Evolutionary conservation across 1,140 invertebrate genomes (phyloP), one percentile per base, ranked within the genome.

Genomic region (Choristoneura fumiferana): DNA sequence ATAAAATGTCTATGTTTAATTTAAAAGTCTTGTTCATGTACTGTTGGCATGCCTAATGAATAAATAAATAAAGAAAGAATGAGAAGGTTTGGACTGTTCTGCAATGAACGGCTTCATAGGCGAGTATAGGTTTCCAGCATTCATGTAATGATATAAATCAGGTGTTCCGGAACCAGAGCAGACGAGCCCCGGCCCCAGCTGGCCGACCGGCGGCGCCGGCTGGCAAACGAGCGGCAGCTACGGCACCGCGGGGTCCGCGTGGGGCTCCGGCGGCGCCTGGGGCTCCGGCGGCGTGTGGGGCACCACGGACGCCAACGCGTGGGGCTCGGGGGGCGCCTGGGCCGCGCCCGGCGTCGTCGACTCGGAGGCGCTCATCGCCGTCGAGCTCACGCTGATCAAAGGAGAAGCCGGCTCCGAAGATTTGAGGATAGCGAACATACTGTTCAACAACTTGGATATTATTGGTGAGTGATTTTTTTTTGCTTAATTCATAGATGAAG

Each of bases 401-500:
- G 91, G 93, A 1, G 84, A 87, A 1, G 82, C 71, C 0, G 81
- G 84, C n/a, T 84, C 90, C 0, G 95, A 96, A 74, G 91, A 92
- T 49, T 77, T 96, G 14, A 92, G 94, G 59, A 93, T 96, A 36
- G 94, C 95, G 0, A 96, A 95, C 73, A 95, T 99, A 65, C 93
- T 97, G 56, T 98, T 98, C 69, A 99, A 98, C 76, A 98, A 96
- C 85, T 90, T 99, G 54, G 97, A 98, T 83, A 95, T 99, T 35
- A 98, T 98, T 68, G 94, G 94, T 95, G 76, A 90, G 89, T 60
- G 9, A n/a, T 4, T n/a, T 9, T 29, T 0, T 53, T 2, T 17
- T 40, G 54, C 18, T 38, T 12, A 14, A 8, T 34, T 8, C 5
- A 8, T 8, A 9, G 10, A 22, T 52, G 4, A 15, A 52, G 12